These are phyloP conservation scores for Porphyrio hochstetteri DNA, from an alignment of 2,113 vertebrate genomes.

Conservation along the genomic window DNA sequence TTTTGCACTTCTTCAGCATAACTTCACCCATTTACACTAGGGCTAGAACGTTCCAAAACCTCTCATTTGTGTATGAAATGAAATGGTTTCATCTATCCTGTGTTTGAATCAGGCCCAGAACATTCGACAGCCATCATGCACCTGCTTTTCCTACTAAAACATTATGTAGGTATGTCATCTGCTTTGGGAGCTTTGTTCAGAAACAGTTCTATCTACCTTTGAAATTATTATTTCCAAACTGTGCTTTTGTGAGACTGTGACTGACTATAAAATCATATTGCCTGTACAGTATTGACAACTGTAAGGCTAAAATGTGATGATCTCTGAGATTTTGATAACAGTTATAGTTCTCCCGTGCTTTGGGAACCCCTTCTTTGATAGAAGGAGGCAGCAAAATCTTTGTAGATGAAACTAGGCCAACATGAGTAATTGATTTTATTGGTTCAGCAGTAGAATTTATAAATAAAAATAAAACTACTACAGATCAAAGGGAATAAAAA, in stretches of 20 bases:
- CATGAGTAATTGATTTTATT: conserved; percentile 33
- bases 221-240: background rate
- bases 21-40: background rate
- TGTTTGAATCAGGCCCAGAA: background rate
- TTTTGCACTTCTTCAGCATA: background rate
- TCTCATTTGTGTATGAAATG: background rate
- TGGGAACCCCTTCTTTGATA: background rate
- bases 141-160: background rate
- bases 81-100: background rate
- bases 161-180: background rate
- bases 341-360: background rate
- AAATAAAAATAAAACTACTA: conserved; percentile 34
- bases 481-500: conserved; percentile 29
- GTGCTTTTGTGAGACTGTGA: accelerated
- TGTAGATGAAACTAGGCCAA: conserved; percentile 25
- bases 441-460: conserved; percentile 15
- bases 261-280: background rate
- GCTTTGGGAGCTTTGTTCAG: background rate
- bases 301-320: background rate
- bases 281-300: background rate
- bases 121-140: background rate
- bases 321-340: background rate
- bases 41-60: background rate
- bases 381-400: background rate
- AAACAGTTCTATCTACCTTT: background rate